A percentile compares a stretch with the other conserved stretches of the same genome.
These are phyloP conservation scores for Idaea aversata DNA, from an alignment of 2,888 invertebrate species.

Conservation along the genomic window DNA sequence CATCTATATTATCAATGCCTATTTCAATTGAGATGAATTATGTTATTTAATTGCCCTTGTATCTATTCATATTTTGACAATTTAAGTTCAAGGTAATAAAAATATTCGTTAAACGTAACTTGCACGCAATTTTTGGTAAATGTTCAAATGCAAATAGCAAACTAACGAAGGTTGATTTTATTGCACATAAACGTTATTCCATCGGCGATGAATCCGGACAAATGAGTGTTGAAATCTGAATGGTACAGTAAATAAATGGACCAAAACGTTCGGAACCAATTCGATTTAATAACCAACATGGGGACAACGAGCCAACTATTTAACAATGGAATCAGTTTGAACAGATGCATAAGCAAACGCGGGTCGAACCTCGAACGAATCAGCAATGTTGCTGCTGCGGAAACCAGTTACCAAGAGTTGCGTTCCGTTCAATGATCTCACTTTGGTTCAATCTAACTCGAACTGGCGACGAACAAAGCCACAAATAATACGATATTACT, in stretches of 20 bases:
- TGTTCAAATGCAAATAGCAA: no score
- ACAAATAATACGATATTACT: conserved; percentile 8
- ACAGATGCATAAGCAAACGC: conserved; percentile 1
- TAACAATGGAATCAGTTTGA: conserved; percentile 2
- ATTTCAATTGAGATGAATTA: neutral
- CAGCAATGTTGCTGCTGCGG: conserved; percentile 5
- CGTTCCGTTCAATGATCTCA: conserved; percentile 11
- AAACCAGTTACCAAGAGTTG: conserved; percentile 5
- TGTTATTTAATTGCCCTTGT: neutral
- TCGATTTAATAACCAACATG: conserved; percentile 14
- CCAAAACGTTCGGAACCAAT: conserved; percentile 11
- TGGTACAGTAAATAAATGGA: conserved; percentile 10
- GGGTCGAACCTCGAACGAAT: conserved; percentile 1
- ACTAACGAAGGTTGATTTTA: neutral
- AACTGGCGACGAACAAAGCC: neutral
- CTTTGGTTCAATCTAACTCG: conserved; percentile 7
- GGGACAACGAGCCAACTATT: conserved; percentile 14
- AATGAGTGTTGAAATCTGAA: conserved; percentile 13
- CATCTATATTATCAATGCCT: neutral
- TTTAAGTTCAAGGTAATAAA: neutral
- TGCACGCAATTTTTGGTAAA: neutral
- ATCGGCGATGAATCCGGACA: conserved; percentile 10
- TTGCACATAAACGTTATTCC: neutral
- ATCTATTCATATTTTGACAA: neutral
- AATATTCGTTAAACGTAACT: neutral